phyloP scores from a whole-genome alignment of 2,113 vertebrate genomes.

The Mustelus asterias region DNA sequence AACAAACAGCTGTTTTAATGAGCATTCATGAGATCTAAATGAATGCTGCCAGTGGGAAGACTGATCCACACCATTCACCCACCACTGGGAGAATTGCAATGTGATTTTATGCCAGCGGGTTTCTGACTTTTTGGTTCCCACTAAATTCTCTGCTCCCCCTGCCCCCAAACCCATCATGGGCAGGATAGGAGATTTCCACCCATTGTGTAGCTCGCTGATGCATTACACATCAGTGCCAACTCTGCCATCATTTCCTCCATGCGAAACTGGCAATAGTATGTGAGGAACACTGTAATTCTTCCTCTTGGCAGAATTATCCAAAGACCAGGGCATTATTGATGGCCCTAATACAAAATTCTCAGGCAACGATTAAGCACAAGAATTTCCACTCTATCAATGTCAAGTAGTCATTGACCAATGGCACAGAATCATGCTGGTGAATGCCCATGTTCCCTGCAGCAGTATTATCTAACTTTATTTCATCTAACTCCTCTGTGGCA shows the following conservation, averaged over 20 bases:
- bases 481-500: not conserved
- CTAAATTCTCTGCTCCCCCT: too few relatives aligned
- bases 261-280: not conserved
- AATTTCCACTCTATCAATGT: not conserved
- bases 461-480: not conserved
- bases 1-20: too few relatives aligned
- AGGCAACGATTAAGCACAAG: not conserved
- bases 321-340: conserved; percentile 3
- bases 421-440: not conserved
- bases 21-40: too few relatives aligned
- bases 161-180: too few relatives aligned
- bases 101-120: too few relatives aligned
- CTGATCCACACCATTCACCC: too few relatives aligned
- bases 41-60: too few relatives aligned
- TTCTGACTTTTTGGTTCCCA: too few relatives aligned
- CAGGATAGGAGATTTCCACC: too few relatives aligned
- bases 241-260: not conserved
- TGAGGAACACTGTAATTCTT: not conserved
- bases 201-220: not conserved
- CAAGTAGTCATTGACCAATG: not conserved
- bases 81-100: too few relatives aligned
- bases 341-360: not conserved
- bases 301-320: not conserved
- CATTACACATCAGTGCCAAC: not conserved
- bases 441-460: not conserved